Evolutionary conservation across 2,113 vertebrate genomes (phyloP), one percentile per base, ranked within the genome.

Genomic region (Paracanthobrama guichenoti): DNA sequence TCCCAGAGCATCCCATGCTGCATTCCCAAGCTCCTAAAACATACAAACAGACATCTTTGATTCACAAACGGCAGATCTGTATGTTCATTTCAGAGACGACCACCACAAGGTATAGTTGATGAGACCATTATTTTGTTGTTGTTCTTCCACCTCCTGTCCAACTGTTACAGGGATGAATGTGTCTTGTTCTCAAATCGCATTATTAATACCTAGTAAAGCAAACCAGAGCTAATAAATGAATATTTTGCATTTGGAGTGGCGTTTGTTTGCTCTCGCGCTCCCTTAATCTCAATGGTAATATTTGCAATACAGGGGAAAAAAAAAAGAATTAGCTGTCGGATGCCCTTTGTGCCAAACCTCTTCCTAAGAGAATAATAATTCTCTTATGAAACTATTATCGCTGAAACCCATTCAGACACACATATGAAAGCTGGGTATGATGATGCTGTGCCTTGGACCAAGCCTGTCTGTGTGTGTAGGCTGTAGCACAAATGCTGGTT

Each of bases 351-450:
- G 55, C 46, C 64, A 48, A 72, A 76, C 31, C n/a, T 78, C 85
- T 60, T 71, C 50, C 48, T 42, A 64, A 87, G 85, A 88, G 84
- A 67, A 74, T 76, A 62, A 84, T 77, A 35, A 74, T 59, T 69
- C 31, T 48, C 42, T 85, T 90, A 88, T 85, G 88, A 91, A 90
- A 92, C 92, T 87, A 90, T 90, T 89, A 87, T 88, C 86, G 86
- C 89, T 88, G 88, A 91, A 87, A 90, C 87, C 91, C 86, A 89
- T 92, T 88, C 89, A 92, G 90, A 92, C 72, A 87, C 86, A 91
- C 66, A 80, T 90, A 81, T 62, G 85, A 92, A 76, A 79, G 84
- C 84, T 66, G n/a, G 60, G 14, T 60, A 78, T 24, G 50, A 78
- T 80, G 84, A 80, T 31, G 67, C 39, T 35, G 39, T 73, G 84